Conservation (phyloP, 2,113 vertebrate species). For the Tonatia bakeri region DNA sequence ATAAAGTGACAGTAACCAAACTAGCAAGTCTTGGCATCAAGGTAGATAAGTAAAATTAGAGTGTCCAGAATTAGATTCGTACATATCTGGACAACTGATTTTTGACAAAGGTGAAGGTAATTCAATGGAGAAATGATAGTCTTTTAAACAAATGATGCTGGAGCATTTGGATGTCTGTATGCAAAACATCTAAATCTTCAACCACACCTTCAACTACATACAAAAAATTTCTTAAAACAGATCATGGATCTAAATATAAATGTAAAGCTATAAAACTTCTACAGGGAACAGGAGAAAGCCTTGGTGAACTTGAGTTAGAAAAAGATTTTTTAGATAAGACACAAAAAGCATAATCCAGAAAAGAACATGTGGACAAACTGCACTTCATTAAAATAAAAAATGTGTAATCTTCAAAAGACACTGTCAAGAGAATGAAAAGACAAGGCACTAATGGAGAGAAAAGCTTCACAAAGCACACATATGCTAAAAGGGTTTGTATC, state of each 20-base stretch:
- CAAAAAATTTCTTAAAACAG: neutral
- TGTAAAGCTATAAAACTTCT: neutral
- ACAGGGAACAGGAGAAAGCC: neutral
- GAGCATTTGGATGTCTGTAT: neutral
- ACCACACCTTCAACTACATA: neutral
- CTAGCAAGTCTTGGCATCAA: neutral
- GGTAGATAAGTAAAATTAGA: neutral
- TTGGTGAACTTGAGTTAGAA: neutral
- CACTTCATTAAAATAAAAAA: neutral
- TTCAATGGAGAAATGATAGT: neutral
- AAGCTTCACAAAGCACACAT: neutral
- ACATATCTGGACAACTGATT: neutral
- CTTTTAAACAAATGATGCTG: neutral
- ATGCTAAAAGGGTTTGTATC: neutral
- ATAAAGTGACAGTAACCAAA: neutral
- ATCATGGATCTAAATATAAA: neutral
- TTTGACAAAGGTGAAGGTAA: neutral
- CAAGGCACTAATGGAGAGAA: neutral
- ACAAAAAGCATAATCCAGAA: neutral
- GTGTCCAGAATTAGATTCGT: neutral
- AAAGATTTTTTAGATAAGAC: neutral
- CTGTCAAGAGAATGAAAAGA: neutral
- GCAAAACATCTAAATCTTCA: neutral
- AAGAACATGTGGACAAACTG: neutral
- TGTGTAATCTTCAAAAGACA: neutral